Conservation (phyloP, 2,797 vertebrate species). For the Notolabrus celidotus region DNA sequence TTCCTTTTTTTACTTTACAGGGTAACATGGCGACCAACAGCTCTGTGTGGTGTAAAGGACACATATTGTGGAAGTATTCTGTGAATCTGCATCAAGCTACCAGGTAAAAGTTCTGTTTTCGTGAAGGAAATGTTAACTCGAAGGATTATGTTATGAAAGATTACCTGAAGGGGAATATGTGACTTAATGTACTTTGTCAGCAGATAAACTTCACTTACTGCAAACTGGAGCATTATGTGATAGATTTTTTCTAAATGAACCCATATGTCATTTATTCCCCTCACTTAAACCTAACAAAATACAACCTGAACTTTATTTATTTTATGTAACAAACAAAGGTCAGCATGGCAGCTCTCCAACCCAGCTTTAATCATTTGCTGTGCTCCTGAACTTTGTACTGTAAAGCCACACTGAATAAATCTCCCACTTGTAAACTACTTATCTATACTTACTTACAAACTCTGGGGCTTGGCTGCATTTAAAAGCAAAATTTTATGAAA, state of each 20-base stretch:
- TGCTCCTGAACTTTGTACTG: constrained; percentile 74
- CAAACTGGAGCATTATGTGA: not conserved
- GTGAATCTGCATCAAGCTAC: constrained; percentile 26
- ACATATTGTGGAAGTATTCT: constrained; percentile 20
- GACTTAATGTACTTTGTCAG: too few relatives aligned
- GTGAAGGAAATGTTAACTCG: not conserved
- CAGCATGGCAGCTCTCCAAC: constrained; percentile 1
- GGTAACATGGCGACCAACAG: constrained; percentile 63
- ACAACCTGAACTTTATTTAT: not conserved
- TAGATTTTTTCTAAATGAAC: not conserved
- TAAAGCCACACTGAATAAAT: not conserved
- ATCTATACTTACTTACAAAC: constrained; percentile 16
- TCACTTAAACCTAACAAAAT: not conserved
- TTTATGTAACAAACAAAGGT: not conserved
- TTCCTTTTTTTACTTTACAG: constrained; percentile 4
- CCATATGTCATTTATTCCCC: not conserved
- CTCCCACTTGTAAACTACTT: not conserved
- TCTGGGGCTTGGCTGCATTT: constrained; percentile 7
- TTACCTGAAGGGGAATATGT: not conserved
- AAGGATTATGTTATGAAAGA: not conserved
- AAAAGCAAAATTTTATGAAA: not conserved
- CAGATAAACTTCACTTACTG: not conserved
- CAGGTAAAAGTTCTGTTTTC: constrained; percentile 47
- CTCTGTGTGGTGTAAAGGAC: constrained; percentile 33
- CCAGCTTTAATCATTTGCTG: constrained; percentile 67